phyloP scores from a whole-genome alignment of 2,888 invertebrate species.

The Cerastis rubricosa region DNA sequence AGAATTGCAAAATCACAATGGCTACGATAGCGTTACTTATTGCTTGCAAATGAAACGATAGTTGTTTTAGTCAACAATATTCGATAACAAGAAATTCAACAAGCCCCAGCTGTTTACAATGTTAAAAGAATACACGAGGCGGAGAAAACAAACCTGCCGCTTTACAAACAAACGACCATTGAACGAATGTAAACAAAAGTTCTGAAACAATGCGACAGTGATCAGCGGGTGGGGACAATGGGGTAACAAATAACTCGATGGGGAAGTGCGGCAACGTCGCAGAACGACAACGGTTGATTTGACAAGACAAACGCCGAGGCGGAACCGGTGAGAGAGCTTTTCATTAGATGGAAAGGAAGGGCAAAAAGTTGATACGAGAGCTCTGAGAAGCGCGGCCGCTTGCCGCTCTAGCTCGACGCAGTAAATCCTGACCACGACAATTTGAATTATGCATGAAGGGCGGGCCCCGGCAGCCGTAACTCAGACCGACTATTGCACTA shows the following conservation, averaged over 20 bases:
- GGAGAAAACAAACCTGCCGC: conserved; percentile 81
- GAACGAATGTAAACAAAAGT: conserved; percentile 87
- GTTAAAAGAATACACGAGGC: conserved; percentile 78
- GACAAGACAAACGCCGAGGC: conserved; percentile 87
- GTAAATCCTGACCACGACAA: conserved; percentile 79
- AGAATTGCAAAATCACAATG: conserved; percentile 69
- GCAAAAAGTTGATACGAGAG: conserved; percentile 79
- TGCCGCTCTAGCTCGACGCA: conserved; percentile 65
- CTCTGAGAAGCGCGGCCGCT: conserved; percentile 68
- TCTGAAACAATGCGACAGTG: conserved; percentile 86
- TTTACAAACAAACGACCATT: conserved; percentile 84
- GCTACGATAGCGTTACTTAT: conserved; percentile 69
- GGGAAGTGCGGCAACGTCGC: conserved; percentile 81
- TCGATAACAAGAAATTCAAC: conserved; percentile 79
- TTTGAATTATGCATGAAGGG: conserved; percentile 85
- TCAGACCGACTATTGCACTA: conserved; percentile 63
- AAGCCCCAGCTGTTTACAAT: conserved; percentile 77
- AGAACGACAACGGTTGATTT: conserved; percentile 80
- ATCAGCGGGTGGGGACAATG: conserved; percentile 85
- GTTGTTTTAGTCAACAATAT: conserved; percentile 76
- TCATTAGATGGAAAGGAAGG: conserved; percentile 82
- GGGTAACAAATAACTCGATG: conserved; percentile 87
- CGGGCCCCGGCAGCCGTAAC: conserved; percentile 67
- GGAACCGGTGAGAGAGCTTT: conserved; percentile 82
- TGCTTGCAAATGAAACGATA: conserved; percentile 71